These are phyloP conservation scores for Eriosoma lanigerum DNA, from an alignment of 1,140 invertebrate species.

Conservation along the genomic window DNA sequence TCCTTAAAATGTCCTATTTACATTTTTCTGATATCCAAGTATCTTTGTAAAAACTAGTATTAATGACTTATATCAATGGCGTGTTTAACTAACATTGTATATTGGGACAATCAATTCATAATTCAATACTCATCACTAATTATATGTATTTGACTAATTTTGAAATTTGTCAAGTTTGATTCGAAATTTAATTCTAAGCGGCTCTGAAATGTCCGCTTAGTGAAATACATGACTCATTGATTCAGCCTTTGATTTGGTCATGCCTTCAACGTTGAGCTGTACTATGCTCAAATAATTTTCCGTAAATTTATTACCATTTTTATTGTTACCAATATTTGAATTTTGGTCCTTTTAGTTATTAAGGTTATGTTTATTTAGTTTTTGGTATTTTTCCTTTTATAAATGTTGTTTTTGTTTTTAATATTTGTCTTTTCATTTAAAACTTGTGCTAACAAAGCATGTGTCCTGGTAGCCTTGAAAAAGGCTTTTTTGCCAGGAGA, in stretches of 20 bases:
- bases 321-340: conserved; percentile 28
- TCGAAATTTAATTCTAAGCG: too few species aligned
- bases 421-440: neutral
- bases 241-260: conserved; percentile 4
- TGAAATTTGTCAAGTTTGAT: too few species aligned
- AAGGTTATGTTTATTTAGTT: neutral
- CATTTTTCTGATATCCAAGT: too few species aligned
- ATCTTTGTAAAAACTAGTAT: too few species aligned
- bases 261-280: neutral
- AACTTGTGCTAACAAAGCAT: neutral
- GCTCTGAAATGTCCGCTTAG: neutral
- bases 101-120: too few species aligned
- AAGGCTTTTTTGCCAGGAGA: neutral
- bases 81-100: too few species aligned
- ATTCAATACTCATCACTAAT: too few species aligned
- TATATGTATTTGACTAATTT: too few species aligned
- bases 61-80: too few species aligned
- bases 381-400: neutral
- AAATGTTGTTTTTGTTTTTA: neutral
- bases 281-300: neutral
- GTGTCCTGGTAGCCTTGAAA: conserved; percentile 8
- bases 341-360: conserved; percentile 9
- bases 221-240: neutral
- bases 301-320: conserved; percentile 17
- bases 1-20: too few species aligned